Conservation (phyloP, 2,113 vertebrate genomes). For the Bufo gargarizans region DNA sequence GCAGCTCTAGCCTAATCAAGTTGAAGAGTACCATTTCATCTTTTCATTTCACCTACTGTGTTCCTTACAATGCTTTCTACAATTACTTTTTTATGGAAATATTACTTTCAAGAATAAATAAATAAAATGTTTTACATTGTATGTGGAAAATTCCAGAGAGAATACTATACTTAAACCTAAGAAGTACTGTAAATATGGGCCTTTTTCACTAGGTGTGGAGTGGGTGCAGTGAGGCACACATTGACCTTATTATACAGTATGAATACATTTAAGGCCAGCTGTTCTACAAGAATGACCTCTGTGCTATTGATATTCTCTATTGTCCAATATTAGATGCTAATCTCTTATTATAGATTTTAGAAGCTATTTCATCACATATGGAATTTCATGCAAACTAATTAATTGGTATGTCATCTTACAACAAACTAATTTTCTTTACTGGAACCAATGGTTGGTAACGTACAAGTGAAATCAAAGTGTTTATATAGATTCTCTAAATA, state of each 20-base stretch:
- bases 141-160: not conserved
- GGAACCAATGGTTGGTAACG: not conserved
- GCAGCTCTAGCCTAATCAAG: too few relatives aligned
- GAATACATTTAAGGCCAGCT: not conserved
- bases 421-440: conserved; percentile 11
- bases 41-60: not conserved
- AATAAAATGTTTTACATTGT: not conserved
- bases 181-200: not conserved
- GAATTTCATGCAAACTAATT: conserved; percentile 36
- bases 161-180: not conserved
- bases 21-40: too few relatives aligned
- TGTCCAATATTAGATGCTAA: conserved; percentile 27
- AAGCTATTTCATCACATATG: conserved; percentile 18
- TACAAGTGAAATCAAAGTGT: not conserved
- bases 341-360: conserved; percentile 35
- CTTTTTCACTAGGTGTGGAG: too few relatives aligned
- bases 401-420: not conserved
- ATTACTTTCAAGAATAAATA: not conserved
- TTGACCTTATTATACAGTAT: not conserved
- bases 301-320: conserved; percentile 29
- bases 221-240: not conserved
- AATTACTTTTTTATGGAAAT: not conserved
- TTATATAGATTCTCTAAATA: not conserved
- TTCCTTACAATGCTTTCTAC: not conserved
- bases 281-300: conserved; percentile 23